Evolutionary conservation across 2,888 invertebrate genomes (phyloP), one percentile per base, ranked within the genome.

Genomic region (Junonia oenone): DNA sequence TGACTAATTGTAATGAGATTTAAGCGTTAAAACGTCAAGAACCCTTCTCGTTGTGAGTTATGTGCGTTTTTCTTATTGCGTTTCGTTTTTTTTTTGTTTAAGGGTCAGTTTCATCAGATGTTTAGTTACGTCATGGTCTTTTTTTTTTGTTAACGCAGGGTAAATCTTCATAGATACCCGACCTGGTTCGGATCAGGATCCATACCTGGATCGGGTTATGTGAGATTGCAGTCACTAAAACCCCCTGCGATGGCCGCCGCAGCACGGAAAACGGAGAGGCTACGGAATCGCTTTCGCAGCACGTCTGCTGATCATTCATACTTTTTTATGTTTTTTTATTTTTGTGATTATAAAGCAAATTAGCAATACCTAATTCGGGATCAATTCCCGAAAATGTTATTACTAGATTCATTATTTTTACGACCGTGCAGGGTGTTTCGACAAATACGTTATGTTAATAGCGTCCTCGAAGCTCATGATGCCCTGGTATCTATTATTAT

Each of bases 1-100:
- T 45, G 64, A 68, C 82, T 88, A 88, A 89, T 89, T 87, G 81
- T 87, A 83, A 83, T 80, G 76, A 84, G 82, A 87, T 87, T 82
- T 79, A 63, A 67, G 68, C 64, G 69, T 71, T 68, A 68, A 64
- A 61, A 63, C 64, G 64, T 65, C 62, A 58, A 61, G 64, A 49
- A 57, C 65, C 66, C 64, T 56, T 55, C 61, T 60, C 55, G 62
- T 62, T 63, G 64, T 58, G 66, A 62, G 60, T 62, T 65, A 67
- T 67, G 66, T 48, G 31, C 19, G 47, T 38, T 53, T n/a, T 37
- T 54, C 31, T 33, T 33, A 33, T 33, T 33, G n/a, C 31, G n/a
- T 51, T 59, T 35, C 35, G 37, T 51, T 54, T 33, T 22, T 17
- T 43, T 43, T 26, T 43, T 9, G 11, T 26, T 43, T 19, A 11